A percentile compares a stretch with the other conserved stretches of the same genome.
These are phyloP conservation scores for Sterna hirundo DNA, from an alignment of 2,113 vertebrate species.

Conservation along the genomic window DNA sequence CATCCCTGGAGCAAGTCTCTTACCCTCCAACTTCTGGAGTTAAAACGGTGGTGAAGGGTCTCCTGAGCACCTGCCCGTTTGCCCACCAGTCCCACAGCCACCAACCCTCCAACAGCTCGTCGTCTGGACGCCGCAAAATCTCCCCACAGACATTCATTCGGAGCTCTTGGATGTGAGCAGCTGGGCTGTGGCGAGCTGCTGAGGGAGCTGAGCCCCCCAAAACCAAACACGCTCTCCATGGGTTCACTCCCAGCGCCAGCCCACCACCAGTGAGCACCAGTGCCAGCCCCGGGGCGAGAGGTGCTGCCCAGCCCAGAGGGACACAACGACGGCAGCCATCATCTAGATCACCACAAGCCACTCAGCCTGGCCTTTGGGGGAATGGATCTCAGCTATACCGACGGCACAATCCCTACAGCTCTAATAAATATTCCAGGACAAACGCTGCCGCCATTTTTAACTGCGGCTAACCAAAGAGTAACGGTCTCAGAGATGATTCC, in stretches of 20 bases:
- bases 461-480: not conserved
- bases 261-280: too few relatives aligned
- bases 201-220: not conserved
- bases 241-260: not conserved
- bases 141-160: too few relatives aligned
- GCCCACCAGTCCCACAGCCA: too few relatives aligned
- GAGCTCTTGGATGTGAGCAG: too few relatives aligned
- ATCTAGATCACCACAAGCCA: not conserved
- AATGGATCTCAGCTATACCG: not conserved
- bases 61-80: too few relatives aligned
- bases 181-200: not conserved
- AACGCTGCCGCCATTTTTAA: not conserved
- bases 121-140: too few relatives aligned
- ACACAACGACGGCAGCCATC: accelerated
- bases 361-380: not conserved
- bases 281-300: accelerated
- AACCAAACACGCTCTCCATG: not conserved
- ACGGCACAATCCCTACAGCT: not conserved
- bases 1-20: too few relatives aligned
- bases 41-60: too few relatives aligned
- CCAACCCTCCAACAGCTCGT: too few relatives aligned
- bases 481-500: not conserved
- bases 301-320: not conserved
- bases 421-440: not conserved
- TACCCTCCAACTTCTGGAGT: too few relatives aligned